Percentiles rank a stretch among this genome's conserved stretches.
These are phyloP conservation scores for Drosophila insularis DNA, from an alignment of 1,140 invertebrate species.

Conservation along the genomic window DNA sequence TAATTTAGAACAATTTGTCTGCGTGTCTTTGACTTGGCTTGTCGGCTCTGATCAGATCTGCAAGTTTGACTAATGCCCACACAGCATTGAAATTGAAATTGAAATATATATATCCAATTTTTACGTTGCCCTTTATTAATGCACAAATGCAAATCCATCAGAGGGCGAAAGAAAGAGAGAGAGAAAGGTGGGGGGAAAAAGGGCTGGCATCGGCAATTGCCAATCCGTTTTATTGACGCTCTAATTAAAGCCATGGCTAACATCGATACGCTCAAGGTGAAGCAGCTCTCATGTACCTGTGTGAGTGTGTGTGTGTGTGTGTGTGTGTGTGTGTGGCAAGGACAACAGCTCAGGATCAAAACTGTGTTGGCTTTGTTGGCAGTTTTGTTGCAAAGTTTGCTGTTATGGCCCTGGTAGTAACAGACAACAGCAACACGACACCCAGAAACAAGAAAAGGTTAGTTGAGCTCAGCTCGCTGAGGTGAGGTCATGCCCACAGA, in stretches of 20 bases:
- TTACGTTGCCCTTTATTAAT: conserved; percentile 33
- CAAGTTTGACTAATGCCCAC: background rate
- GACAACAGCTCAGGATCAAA: conserved; percentile 25
- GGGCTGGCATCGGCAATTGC: conserved; percentile 4
- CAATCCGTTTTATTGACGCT: conserved; percentile 69
- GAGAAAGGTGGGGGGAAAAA: background rate
- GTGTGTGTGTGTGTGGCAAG: conserved; percentile 19
- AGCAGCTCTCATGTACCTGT: conserved; percentile 24
- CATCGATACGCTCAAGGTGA: conserved; percentile 60
- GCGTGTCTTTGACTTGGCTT: conserved; percentile 31
- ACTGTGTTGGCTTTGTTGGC: conserved; percentile 38
- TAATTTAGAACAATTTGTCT: conserved; percentile 69
- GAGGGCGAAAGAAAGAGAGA: conserved; percentile 2
- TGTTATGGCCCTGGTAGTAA: conserved; percentile 44
- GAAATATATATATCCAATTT: conserved; percentile 24
- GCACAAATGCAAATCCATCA: conserved; percentile 32
- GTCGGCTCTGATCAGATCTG: background rate
- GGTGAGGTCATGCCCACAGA: conserved; percentile 19
- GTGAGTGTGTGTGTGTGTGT: conserved; percentile 18
- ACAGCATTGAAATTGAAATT: conserved; percentile 27
- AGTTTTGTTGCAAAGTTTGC: conserved; percentile 55
- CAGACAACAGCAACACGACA: conserved; percentile 50
- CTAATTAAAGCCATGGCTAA: conserved; percentile 64
- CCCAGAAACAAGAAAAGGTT: conserved; percentile 13
- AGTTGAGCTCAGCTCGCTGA: conserved; percentile 33